phyloP scores from a whole-genome alignment of 2,888 invertebrate species.

The Agrochola circellaris region DNA sequence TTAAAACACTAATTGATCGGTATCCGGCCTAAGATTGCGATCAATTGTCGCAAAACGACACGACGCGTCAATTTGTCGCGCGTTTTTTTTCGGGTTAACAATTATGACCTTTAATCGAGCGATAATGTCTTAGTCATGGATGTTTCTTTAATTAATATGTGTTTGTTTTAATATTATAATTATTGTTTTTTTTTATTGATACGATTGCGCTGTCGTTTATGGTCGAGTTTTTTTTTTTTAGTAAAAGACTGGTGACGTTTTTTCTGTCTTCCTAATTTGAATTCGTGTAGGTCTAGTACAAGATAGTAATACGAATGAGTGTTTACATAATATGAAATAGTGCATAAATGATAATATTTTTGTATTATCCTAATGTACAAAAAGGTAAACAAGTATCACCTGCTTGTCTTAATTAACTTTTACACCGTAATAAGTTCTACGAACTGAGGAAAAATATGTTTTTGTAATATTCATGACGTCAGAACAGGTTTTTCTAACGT shows the following conservation, averaged over 20 bases:
- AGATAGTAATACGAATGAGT: slow-evolving; percentile 35
- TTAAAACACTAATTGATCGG: slow-evolving; percentile 72
- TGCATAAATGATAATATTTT: slow-evolving; percentile 40
- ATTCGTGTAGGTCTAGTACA: slow-evolving; percentile 27
- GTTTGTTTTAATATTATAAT: slow-evolving; percentile 47
- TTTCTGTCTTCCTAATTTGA: slow-evolving; percentile 42
- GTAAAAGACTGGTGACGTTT: neutral
- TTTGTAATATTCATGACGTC: slow-evolving; percentile 37
- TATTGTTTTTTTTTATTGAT: slow-evolving; percentile 18
- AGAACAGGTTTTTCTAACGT: slow-evolving; percentile 32
- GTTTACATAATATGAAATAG: slow-evolving; percentile 23
- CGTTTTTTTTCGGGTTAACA: slow-evolving; percentile 66
- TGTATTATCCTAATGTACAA: slow-evolving; percentile 36
- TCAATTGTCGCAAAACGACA: slow-evolving; percentile 69
- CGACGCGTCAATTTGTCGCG: slow-evolving; percentile 68
- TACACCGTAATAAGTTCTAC: slow-evolving; percentile 43
- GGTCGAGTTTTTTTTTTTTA: slow-evolving; percentile 14
- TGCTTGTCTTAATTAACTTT: slow-evolving; percentile 56
- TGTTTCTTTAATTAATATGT: slow-evolving; percentile 56
- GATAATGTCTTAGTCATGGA: slow-evolving; percentile 61
- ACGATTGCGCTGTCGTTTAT: slow-evolving; percentile 21
- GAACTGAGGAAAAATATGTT: slow-evolving; percentile 25
- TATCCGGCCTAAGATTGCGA: slow-evolving; percentile 69
- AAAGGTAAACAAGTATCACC: slow-evolving; percentile 49
- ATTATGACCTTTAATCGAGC: slow-evolving; percentile 62